Conservation (phyloP, 1,140 invertebrate genomes). For the Lepidurus packardi region DNA sequence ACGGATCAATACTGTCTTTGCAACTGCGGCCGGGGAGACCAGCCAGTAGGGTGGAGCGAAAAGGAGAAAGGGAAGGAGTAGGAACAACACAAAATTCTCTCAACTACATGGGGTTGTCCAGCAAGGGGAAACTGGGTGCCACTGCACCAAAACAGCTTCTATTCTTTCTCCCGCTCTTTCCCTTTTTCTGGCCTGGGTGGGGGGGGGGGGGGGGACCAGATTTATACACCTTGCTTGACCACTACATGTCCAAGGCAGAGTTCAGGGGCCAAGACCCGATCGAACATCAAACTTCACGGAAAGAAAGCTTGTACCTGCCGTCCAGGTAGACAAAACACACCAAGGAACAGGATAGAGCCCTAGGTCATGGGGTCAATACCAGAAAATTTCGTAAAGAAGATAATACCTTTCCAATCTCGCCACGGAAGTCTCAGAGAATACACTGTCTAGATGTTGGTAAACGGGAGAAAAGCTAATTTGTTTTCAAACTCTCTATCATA, state of each 20-base stretch:
- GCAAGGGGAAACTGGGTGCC: neutral
- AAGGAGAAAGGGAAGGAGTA: neutral
- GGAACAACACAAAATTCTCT: neutral
- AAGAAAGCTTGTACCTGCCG: too few relatives aligned
- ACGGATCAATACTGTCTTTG: conserved; percentile 21
- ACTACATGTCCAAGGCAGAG: too few relatives aligned
- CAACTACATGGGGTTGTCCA: neutral
- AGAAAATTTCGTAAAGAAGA: too few relatives aligned
- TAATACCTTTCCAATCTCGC: too few relatives aligned
- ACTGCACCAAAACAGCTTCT: neutral
- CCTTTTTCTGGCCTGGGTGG: neutral
- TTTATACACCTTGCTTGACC: neutral
- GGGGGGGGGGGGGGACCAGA: neutral
- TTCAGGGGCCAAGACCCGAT: too few relatives aligned
- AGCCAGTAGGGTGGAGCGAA: neutral
- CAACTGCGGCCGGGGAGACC: neutral
- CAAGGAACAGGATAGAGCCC: too few relatives aligned
- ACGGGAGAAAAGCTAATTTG: too few relatives aligned
- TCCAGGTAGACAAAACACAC: too few relatives aligned
- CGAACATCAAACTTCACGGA: too few relatives aligned
- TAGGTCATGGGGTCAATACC: too few relatives aligned
- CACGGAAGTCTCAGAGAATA: too few relatives aligned
- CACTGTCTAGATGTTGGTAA: too few relatives aligned
- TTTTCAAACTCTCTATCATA: conserved; percentile 43
- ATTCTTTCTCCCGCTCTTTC: neutral